A percentile compares a stretch with the other conserved stretches of the same genome.
Conservation (phyloP, 2,113 vertebrate genomes). For the Calyptomena viridis region DNA sequence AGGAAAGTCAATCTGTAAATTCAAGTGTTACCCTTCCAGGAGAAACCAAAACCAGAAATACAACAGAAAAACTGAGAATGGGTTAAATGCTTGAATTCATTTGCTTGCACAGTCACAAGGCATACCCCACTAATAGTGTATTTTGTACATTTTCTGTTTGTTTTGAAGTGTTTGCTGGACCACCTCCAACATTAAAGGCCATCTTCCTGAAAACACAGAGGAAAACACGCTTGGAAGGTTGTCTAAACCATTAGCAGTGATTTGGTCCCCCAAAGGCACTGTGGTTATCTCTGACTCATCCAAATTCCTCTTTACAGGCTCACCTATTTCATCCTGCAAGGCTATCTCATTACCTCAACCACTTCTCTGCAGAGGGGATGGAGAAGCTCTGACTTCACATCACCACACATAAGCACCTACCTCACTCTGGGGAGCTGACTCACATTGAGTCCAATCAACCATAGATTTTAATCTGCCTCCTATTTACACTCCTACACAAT, state of each 20-base stretch:
- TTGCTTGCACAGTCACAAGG: background rate
- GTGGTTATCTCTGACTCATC: background rate
- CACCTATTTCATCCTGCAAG: background rate
- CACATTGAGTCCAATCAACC: background rate
- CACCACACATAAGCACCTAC: fast-evolving
- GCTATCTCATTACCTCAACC: background rate
- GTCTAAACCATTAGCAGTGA: background rate
- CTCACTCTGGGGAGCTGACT: fast-evolving
- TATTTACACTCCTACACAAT: background rate
- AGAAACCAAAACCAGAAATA: background rate
- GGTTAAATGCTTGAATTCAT: background rate
- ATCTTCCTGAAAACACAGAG: background rate
- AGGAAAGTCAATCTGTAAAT: background rate
- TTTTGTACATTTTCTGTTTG: background rate
- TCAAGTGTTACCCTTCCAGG: background rate
- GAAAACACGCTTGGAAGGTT: background rate
- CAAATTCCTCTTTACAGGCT: background rate
- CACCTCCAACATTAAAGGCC: background rate
- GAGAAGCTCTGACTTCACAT: background rate
- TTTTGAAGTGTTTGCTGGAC: background rate
- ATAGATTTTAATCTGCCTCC: background rate
- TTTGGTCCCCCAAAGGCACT: background rate
- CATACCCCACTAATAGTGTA: background rate
- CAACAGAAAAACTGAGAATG: background rate
- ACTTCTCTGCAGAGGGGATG: background rate